Conservation (phyloP, 2,888 invertebrate genomes). For the Lithophane semibrunnea region DNA sequence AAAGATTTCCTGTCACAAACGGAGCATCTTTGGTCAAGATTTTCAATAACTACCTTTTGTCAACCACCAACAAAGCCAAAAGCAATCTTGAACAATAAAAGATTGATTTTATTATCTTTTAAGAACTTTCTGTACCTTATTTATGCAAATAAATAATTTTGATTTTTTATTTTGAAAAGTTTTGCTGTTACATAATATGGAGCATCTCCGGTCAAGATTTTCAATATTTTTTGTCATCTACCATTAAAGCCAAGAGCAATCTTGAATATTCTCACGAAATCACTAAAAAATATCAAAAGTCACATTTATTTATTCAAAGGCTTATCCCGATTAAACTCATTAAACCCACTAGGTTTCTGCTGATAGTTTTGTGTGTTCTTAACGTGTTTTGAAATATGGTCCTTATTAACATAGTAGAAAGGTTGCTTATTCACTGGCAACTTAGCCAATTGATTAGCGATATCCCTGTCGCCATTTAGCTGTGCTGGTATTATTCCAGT, state of each 20-base stretch:
- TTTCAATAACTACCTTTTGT: too few relatives aligned
- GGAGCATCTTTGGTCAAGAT: too few relatives aligned
- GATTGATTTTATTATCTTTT: too few relatives aligned
- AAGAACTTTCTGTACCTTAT: too few relatives aligned
- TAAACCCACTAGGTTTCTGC: slow-evolving; percentile 57
- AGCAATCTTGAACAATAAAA: too few relatives aligned
- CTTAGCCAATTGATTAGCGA: neutral
- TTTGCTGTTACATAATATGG: neutral
- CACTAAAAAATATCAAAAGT: neutral
- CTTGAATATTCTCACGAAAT: neutral
- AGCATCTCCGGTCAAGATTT: neutral
- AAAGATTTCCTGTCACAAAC: too few relatives aligned
- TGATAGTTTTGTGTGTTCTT: slow-evolving; percentile 52
- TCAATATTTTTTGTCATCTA: neutral
- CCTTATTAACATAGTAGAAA: neutral
- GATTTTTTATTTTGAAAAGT: neutral
- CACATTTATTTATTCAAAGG: neutral
- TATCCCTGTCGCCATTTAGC: neutral
- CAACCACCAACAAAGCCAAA: too few relatives aligned
- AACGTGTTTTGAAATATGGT: slow-evolving; percentile 39
- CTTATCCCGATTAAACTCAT: slow-evolving; percentile 34
- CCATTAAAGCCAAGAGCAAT: neutral
- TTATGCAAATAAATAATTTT: too few relatives aligned
- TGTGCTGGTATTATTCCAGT: neutral
- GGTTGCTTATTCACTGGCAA: slow-evolving; percentile 85